These are phyloP conservation scores for Geotrupes spiniger DNA, from an alignment of 2,888 invertebrate species.

Conservation along the genomic window DNA sequence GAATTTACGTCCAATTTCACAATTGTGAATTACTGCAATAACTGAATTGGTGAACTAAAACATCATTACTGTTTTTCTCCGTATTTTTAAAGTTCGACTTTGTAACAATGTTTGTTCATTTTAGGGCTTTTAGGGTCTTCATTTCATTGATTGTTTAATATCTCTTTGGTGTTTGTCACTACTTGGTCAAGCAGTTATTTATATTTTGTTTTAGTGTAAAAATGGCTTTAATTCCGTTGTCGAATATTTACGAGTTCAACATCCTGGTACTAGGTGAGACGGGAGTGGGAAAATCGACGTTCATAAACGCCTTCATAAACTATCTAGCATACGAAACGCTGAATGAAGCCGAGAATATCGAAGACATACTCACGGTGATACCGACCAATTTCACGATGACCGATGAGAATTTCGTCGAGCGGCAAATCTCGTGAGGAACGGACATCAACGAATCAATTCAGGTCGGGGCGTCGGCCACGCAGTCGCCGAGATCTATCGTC, in stretches of 20 bases:
- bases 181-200: too few species aligned
- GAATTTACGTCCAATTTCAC: too few species aligned
- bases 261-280: slow-evolving; percentile 27
- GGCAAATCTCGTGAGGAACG: slow-evolving; percentile 4
- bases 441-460: slow-evolving; percentile 5
- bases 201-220: too few species aligned
- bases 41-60: too few species aligned
- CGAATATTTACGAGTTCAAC: slow-evolving; percentile 17
- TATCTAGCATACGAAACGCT: slow-evolving; percentile 21
- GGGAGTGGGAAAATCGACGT: slow-evolving; percentile 28
- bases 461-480: slow-evolving; percentile 15
- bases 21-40: too few species aligned
- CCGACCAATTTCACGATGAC: slow-evolving; percentile 19
- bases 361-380: slow-evolving; percentile 18
- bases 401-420: slow-evolving; percentile 14
- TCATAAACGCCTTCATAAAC: slow-evolving; percentile 26
- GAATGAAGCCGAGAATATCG: slow-evolving; percentile 17
- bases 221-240: too few species aligned
- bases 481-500: slow-evolving; percentile 8
- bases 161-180: too few species aligned
- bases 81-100: too few species aligned
- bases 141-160: too few species aligned
- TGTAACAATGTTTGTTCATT: too few species aligned
- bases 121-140: too few species aligned
- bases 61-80: too few species aligned